phyloP scores from a whole-genome alignment of 1,140 invertebrate genomes.

The Phenacoccus solenopsis region DNA sequence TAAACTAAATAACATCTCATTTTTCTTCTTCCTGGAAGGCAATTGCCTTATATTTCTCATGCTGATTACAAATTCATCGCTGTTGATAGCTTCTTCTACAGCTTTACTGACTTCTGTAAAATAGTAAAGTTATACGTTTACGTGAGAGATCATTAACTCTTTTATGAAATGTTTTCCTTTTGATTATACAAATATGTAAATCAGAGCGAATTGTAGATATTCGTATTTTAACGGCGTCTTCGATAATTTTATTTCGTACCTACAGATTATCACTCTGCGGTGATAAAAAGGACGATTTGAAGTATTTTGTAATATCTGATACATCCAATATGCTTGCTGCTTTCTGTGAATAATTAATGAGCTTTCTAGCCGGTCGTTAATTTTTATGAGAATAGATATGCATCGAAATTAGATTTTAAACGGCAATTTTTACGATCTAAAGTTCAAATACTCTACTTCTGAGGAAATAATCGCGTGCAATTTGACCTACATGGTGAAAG shows the following conservation, averaged over 20 bases:
- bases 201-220: not conserved
- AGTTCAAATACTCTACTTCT: not conserved
- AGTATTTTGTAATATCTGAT: not conserved
- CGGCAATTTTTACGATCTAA: not conserved
- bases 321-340: too few species aligned
- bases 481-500: not conserved
- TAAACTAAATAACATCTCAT: slow-evolving; percentile 48
- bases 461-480: not conserved
- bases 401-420: not conserved
- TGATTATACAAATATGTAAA: not conserved
- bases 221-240: not conserved
- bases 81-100: slow-evolving; percentile 42
- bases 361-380: not conserved
- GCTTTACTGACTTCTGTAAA: slow-evolving; percentile 41
- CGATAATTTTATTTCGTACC: not conserved
- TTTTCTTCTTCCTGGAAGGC: slow-evolving; percentile 35
- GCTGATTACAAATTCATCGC: slow-evolving; percentile 45
- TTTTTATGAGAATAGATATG: not conserved
- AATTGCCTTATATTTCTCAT: slow-evolving; percentile 42
- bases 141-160: too few species aligned
- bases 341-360: not conserved
- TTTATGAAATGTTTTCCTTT: too few species aligned
- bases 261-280: too few species aligned
- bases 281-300: too few species aligned
- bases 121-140: slow-evolving; percentile 14